Evolutionary conservation across 2,888 invertebrate genomes (phyloP).

Genomic region (Masnerella sp.): DNA sequence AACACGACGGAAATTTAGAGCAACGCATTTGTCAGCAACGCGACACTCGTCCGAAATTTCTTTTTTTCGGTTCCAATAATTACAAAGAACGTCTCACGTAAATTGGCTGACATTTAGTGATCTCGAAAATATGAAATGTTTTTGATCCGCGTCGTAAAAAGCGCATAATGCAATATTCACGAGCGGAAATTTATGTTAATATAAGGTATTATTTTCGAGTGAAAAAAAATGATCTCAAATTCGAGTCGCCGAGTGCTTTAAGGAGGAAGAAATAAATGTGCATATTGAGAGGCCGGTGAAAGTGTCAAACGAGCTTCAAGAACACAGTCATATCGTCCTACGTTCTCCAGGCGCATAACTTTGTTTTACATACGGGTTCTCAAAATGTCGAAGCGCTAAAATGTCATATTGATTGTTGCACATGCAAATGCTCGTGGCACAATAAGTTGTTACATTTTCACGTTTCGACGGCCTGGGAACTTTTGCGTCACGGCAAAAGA

Average conservation of each 20-base stretch:
- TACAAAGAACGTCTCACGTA: conserved; percentile 25
- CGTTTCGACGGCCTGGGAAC: conserved; percentile 50
- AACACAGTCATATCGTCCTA: conserved; percentile 61
- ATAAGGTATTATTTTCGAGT: conserved; percentile 26
- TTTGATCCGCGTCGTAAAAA: conserved; percentile 29
- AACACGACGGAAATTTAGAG: conserved; percentile 14
- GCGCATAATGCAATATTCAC: conserved; percentile 19
- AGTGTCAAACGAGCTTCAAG: conserved; percentile 60
- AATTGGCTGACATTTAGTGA: conserved; percentile 30
- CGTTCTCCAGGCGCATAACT: conserved; percentile 56
- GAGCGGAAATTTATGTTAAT: conserved; percentile 40
- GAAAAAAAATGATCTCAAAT: conserved; percentile 49
- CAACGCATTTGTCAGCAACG: conserved; percentile 3
- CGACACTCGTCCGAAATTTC: conserved; percentile 2
- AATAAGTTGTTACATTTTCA: conserved; percentile 57
- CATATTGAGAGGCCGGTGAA: conserved; percentile 59
- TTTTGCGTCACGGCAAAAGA: conserved; percentile 48
- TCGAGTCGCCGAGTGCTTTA: conserved; percentile 52
- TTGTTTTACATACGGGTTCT: conserved; percentile 56
- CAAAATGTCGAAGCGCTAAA: conserved; percentile 59
- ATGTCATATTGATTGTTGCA: conserved; percentile 58
- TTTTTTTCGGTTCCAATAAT: conserved; percentile 19
- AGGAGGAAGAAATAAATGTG: conserved; percentile 59
- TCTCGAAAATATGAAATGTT: conserved; percentile 38
- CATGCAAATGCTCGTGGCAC: conserved; percentile 52